Base-by-base conservation (phyloP, 2,888 invertebrate species). In the Leucoptera coffeella region DNA sequence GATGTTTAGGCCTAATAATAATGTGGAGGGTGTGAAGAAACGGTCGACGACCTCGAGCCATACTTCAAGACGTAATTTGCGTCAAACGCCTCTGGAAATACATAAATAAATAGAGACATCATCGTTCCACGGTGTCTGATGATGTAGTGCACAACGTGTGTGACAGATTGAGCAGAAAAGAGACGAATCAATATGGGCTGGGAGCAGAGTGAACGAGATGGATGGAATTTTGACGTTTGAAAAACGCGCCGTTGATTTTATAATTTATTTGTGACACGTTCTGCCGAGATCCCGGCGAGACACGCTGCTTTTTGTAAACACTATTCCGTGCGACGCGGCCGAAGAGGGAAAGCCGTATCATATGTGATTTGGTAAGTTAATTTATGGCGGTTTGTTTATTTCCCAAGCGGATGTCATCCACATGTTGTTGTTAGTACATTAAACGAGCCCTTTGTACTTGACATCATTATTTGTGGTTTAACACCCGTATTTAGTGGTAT, bases 241-340 rank as follows among this genome's bases (percentile, higher is more conserved):
- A 17, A 67, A 69, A 67, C 52, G 38, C 46, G 39, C 53, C 52
- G 64, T 65, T 67, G 67, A 65, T 67, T 67, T 65, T 54, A 65
- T 67, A 69, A 69, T 69, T 69, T 69, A 69, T 69, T 64, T 67
- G 67, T 67, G 58, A 65, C 65, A 65, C 62, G 67, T 69, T 28
- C 67, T 65, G 67, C 67, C 67, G 67, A 67, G 67, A 67, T 67
- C 65, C 56, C 49, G 47, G 53, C 45, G 46, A 62, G 64, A 67
- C 65, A 67, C 64, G 61, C 56, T 55, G 58, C 60, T 64, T 65
- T 67, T 65, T 65, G 61, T 58, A 45, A 50, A 38, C 50, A 51
- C 45, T 39, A n/a, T n/a, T n/a, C n/a, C n/a, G n/a, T n/a, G n/a
- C n/a, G n/a, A n/a, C n/a, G n/a, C n/a, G n/a, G n/a, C n/a, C n/a